A percentile compares a stretch with the other conserved stretches of the same genome.
phyloP scores from a whole-genome alignment of 2,113 vertebrate genomes.

The Cygnus atratus region DNA sequence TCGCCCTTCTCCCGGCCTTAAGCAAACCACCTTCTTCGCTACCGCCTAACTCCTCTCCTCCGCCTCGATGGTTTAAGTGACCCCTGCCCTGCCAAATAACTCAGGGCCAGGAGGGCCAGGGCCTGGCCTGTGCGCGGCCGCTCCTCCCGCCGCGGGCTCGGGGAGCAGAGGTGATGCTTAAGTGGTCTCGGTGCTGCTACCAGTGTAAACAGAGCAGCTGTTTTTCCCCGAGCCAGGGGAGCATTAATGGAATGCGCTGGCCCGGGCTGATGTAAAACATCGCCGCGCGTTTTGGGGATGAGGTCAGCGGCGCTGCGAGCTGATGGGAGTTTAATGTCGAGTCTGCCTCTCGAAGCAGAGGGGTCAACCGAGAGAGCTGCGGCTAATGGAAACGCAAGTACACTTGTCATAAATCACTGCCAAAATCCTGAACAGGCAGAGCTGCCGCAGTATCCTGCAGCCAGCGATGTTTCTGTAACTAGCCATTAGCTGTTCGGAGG shows the following conservation, averaged over 20 bases:
- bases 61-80: not conserved
- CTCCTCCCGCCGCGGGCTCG: rapidly evolving
- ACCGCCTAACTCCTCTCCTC: not conserved
- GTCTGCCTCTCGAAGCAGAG: not conserved
- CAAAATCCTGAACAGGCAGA: not conserved
- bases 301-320: conserved; percentile 28
- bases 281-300: conserved; percentile 38
- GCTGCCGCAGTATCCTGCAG: not conserved
- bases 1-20: not conserved
- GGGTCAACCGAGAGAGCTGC: conserved; percentile 26
- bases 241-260: not conserved
- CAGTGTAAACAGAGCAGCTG: conserved; percentile 46
- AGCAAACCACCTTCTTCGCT: not conserved
- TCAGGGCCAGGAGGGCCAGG: rapidly evolving
- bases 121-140: rapidly evolving
- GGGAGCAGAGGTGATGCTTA: conserved; percentile 36
- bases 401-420: conserved; percentile 39
- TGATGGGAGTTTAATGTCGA: conserved; percentile 40
- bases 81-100: not conserved
- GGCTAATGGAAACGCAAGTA: conserved; percentile 6
- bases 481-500: not conserved
- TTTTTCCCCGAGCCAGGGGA: not conserved
- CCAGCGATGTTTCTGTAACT: not conserved
- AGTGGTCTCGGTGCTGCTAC: conserved; percentile 12
- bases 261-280: not conserved